Evolutionary conservation across 1,140 invertebrate species (phyloP).

Genomic region (Hypothenemus hampei): DNA sequence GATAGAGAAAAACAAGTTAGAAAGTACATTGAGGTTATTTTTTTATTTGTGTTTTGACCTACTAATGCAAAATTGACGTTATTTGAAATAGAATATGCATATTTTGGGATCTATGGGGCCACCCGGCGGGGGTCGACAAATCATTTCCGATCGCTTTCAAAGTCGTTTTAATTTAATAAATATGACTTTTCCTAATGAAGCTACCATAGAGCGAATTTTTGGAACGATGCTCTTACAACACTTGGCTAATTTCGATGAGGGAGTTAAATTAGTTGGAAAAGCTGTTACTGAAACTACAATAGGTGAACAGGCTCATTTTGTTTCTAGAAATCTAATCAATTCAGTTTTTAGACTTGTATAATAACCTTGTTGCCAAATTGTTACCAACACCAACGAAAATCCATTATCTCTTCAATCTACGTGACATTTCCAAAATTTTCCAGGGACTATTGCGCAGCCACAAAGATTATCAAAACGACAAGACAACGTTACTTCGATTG

Average conservation of each 20-base stretch:
- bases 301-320: conserved; percentile 40
- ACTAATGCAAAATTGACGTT: too few species aligned
- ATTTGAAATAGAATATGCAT: conserved; percentile 62
- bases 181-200: conserved; percentile 73
- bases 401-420: conserved; percentile 82
- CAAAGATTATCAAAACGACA: conserved; percentile 69
- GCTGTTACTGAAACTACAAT: conserved; percentile 64
- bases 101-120: conserved; percentile 74
- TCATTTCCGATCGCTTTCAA: conserved; percentile 68
- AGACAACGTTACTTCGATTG: conserved; percentile 61
- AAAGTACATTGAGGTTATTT: conserved; percentile 61
- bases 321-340: not conserved
- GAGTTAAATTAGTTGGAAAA: conserved; percentile 64
- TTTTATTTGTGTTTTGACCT: not conserved
- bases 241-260: conserved; percentile 67
- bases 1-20: conserved; percentile 66
- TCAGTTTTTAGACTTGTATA: conserved; percentile 62
- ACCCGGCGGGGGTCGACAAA: conserved; percentile 72
- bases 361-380: conserved; percentile 63
- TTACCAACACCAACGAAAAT: conserved; percentile 82
- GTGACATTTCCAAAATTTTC: conserved; percentile 77
- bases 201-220: conserved; percentile 74
- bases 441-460: conserved; percentile 70
- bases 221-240: conserved; percentile 78
- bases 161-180: conserved; percentile 77